Percentiles rank a stretch among this genome's conserved stretches.
Evolutionary conservation across 2,888 invertebrate genomes (phyloP).

Genomic region (Automeris io): DNA sequence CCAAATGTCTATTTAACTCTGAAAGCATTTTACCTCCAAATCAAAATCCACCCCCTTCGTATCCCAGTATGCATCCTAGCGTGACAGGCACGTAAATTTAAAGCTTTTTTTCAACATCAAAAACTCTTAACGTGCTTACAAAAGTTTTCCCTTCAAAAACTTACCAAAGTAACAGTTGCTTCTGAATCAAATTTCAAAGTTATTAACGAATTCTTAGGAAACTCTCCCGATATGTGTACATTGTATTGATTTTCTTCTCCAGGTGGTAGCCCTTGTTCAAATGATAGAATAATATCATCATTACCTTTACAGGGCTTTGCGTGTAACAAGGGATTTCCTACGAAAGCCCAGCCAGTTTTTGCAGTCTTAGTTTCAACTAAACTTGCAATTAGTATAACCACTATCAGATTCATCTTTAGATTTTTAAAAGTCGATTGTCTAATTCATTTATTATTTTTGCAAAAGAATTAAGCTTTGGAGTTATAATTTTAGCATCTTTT

Average conservation of each 20-base stretch:
- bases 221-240: conserved; percentile 14
- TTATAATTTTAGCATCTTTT: too few relatives aligned
- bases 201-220: conserved; percentile 14
- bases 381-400: background rate
- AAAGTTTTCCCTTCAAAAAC: conserved; percentile 4
- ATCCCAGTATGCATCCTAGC: too few relatives aligned
- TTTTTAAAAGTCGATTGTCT: too few relatives aligned
- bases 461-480: too few relatives aligned
- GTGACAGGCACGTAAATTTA: too few relatives aligned
- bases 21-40: background rate
- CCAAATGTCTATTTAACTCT: too few relatives aligned
- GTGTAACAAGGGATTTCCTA: conserved; percentile 11
- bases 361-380: background rate
- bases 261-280: conserved; percentile 22
- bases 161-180: conserved; percentile 25
- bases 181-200: conserved; percentile 25
- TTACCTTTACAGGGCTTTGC: conserved; percentile 19
- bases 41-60: too few relatives aligned
- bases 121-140: background rate
- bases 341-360: conserved; percentile 2
- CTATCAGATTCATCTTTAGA: background rate
- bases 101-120: too few relatives aligned
- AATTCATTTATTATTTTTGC: too few relatives aligned
- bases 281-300: conserved; percentile 14
- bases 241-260: conserved; percentile 30